Evolutionary conservation across 2,113 vertebrate genomes (phyloP).

Genomic region (Capreolus pygargus): DNA sequence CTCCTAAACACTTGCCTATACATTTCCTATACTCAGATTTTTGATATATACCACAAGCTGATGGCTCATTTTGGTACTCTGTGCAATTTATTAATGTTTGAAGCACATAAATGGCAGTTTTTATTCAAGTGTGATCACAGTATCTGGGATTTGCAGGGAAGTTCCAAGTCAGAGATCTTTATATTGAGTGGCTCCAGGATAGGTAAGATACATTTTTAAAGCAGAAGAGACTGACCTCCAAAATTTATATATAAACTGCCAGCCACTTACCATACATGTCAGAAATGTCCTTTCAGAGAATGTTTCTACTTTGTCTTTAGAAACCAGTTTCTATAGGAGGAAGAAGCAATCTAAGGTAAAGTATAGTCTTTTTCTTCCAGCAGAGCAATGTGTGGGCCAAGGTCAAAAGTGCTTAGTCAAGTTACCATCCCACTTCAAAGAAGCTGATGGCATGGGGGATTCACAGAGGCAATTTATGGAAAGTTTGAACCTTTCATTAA

Average conservation of each 20-base stretch:
- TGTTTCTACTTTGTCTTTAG: constrained; percentile 11
- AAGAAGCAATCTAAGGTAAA: constrained; percentile 27
- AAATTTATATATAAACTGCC: background rate
- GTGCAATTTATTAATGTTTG: background rate
- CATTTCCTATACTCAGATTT: background rate
- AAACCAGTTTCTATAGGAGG: background rate
- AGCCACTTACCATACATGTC: background rate
- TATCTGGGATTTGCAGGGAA: background rate
- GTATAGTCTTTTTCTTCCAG: background rate
- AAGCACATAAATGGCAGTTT: background rate
- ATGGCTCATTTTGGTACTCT: background rate
- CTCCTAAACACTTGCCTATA: background rate
- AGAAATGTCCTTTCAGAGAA: constrained; percentile 1
- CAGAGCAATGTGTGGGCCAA: constrained; percentile 29
- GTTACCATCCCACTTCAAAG: constrained; percentile 54
- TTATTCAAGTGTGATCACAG: background rate
- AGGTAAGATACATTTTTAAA: constrained; percentile 8
- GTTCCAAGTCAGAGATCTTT: constrained; percentile 11
- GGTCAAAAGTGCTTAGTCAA: constrained; percentile 52
- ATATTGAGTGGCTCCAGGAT: background rate
- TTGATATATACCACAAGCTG: background rate
- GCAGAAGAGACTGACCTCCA: background rate
- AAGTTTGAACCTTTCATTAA: constrained; percentile 49
- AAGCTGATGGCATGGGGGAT: constrained; percentile 48
- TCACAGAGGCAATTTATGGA: constrained; percentile 65